Evolutionary conservation across 2,888 invertebrate species (phyloP).

Genomic region (Leuctra nigra): DNA sequence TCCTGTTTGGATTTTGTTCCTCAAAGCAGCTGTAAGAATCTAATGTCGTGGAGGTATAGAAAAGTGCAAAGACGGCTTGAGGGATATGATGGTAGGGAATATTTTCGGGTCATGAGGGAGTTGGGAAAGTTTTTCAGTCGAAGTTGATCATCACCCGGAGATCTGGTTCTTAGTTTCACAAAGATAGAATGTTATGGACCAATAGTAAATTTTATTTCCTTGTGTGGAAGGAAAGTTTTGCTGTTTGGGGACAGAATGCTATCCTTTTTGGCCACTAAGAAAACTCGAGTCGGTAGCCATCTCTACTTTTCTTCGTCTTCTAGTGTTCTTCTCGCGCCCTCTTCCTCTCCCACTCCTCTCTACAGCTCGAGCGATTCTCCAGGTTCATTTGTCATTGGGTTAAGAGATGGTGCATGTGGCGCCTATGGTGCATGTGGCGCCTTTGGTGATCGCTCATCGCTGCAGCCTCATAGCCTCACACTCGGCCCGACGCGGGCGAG

Average conservation of each 20-base stretch:
- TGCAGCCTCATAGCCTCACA: no score
- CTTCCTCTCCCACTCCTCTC: neutral
- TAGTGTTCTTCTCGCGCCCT: neutral
- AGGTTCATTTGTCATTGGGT: slow-evolving; percentile 9
- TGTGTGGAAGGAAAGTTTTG: slow-evolving; percentile 17
- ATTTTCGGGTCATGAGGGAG: slow-evolving; percentile 7
- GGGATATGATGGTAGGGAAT: no score
- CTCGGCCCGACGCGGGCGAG: no score
- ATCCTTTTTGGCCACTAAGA: slow-evolving; percentile 4
- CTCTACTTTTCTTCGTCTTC: no score
- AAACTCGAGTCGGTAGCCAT: slow-evolving; percentile 1
- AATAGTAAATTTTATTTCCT: slow-evolving; percentile 19
- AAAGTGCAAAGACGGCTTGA: no score
- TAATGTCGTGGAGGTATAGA: no score
- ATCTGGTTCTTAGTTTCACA: slow-evolving; percentile 6
- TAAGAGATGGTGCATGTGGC: slow-evolving; percentile 1
- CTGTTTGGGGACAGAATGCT: slow-evolving; percentile 8
- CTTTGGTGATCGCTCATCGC: neutral
- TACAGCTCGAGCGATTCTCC: neutral
- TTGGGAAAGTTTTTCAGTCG: slow-evolving; percentile 9
- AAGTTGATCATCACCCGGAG: slow-evolving; percentile 9
- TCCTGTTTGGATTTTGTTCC: no score
- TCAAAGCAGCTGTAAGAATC: no score
- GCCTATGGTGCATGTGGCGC: neutral
- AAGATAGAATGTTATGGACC: slow-evolving; percentile 19